Conservation (phyloP, 2,113 vertebrate genomes). For the Pristiophorus japonicus region DNA sequence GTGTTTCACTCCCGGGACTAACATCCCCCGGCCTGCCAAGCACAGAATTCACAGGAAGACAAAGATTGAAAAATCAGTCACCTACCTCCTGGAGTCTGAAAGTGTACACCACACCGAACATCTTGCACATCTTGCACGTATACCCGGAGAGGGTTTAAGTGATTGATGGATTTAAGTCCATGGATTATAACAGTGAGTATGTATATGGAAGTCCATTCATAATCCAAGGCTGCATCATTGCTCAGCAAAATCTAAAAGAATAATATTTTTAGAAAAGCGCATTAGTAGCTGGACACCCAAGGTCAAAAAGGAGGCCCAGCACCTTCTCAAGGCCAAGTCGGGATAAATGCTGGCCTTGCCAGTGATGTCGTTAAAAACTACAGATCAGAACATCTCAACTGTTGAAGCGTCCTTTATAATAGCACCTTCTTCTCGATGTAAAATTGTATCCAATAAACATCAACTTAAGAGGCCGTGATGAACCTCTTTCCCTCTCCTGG, state of each 20-base stretch:
- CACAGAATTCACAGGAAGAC: not conserved
- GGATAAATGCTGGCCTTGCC: not conserved
- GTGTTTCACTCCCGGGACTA: not conserved
- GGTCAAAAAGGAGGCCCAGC: not conserved
- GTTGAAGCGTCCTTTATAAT: not conserved
- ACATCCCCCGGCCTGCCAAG: not conserved
- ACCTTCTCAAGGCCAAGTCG: not conserved
- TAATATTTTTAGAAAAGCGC: not conserved
- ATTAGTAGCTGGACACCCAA: not conserved
- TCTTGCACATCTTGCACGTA: not conserved
- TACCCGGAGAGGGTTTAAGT: too few species aligned
- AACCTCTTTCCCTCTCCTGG: not conserved
- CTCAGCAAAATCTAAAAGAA: not conserved
- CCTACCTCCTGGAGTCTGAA: slow-evolving; percentile 20
- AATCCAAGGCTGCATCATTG: not conserved
- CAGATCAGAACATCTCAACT: not conserved
- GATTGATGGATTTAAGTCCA: too few species aligned
- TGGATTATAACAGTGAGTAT: not conserved
- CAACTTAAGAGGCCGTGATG: not conserved
- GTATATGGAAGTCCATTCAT: not conserved
- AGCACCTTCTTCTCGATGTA: not conserved
- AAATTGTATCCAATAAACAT: not conserved
- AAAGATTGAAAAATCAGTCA: not conserved
- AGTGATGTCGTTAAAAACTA: not conserved
- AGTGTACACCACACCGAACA: not conserved